A percentile compares a stretch with the other conserved stretches of the same genome.
Evolutionary conservation across 2,797 vertebrate genomes (phyloP).

Genomic region (Sparidentex hasta): DNA sequence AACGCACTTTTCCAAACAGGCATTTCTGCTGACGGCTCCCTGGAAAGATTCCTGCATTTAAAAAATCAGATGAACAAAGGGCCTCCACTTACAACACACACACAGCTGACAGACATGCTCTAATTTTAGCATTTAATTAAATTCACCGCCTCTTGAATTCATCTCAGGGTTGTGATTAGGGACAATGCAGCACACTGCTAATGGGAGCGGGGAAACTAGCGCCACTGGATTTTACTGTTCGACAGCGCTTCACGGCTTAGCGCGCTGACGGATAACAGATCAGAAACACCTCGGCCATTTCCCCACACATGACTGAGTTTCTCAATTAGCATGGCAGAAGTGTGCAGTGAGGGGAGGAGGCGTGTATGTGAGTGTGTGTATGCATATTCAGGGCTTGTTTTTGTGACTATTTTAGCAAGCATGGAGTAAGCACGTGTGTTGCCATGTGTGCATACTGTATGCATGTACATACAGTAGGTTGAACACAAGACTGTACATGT

Average conservation of each 20-base stretch:
- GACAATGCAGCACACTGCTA: constrained; percentile 55
- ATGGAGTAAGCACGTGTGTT: constrained; percentile 17
- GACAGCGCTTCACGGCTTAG: constrained; percentile 18
- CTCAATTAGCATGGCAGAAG: constrained; percentile 38
- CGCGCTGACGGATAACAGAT: constrained; percentile 25
- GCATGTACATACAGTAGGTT: not conserved
- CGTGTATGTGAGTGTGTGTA: not conserved
- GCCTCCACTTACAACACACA: constrained; percentile 1
- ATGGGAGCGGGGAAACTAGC: constrained; percentile 51
- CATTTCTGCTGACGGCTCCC: constrained; percentile 41
- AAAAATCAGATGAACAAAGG: constrained; percentile 20
- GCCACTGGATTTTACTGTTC: constrained; percentile 24
- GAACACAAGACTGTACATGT: not conserved
- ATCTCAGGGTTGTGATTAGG: constrained; percentile 73
- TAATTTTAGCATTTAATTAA: constrained; percentile 69
- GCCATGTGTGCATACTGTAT: constrained; percentile 10
- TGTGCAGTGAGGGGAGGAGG: not conserved
- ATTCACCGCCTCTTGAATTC: constrained; percentile 66
- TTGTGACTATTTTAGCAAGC: not conserved
- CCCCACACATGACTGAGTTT: constrained; percentile 56
- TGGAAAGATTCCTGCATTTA: constrained; percentile 30
- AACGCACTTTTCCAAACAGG: constrained; percentile 34
- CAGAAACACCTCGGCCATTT: constrained; percentile 49
- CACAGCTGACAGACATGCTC: constrained; percentile 27
- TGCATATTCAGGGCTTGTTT: not conserved